phyloP scores from a whole-genome alignment of 2,113 vertebrate species.

The Heptranchias perlo region DNA sequence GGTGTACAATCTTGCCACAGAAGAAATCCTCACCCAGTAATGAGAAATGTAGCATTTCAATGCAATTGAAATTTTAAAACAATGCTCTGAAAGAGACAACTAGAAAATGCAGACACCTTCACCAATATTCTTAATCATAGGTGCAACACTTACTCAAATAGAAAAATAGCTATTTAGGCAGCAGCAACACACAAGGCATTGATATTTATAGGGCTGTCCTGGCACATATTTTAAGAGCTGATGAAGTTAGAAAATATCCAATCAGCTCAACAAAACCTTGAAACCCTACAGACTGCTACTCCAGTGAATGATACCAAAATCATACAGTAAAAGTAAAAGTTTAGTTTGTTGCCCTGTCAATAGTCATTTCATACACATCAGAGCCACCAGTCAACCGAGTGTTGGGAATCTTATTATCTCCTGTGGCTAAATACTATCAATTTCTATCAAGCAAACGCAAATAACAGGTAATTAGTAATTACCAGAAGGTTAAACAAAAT shows the following conservation, averaged over 20 bases:
- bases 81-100: slow-evolving; percentile 29
- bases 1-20: neutral
- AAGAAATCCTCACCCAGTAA: slow-evolving; percentile 12
- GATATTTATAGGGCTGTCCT: neutral
- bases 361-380: neutral
- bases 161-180: neutral
- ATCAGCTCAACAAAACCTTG: neutral
- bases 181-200: slow-evolving; percentile 12
- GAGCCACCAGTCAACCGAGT: neutral
- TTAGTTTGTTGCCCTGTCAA: neutral
- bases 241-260: neutral
- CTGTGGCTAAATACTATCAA: neutral
- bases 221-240: neutral
- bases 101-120: neutral
- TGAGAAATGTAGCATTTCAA: slow-evolving; percentile 28
- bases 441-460: neutral
- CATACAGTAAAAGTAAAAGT: neutral
- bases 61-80: slow-evolving; percentile 26
- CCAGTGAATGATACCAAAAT: neutral
- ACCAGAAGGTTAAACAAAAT: neutral
- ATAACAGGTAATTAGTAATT: neutral
- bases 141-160: slow-evolving; percentile 23
- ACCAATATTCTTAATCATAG: neutral
- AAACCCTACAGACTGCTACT: neutral
- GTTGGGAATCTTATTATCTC: neutral